Conservation (phyloP, 2,113 vertebrate species). For the Entelurus aequoreus region DNA sequence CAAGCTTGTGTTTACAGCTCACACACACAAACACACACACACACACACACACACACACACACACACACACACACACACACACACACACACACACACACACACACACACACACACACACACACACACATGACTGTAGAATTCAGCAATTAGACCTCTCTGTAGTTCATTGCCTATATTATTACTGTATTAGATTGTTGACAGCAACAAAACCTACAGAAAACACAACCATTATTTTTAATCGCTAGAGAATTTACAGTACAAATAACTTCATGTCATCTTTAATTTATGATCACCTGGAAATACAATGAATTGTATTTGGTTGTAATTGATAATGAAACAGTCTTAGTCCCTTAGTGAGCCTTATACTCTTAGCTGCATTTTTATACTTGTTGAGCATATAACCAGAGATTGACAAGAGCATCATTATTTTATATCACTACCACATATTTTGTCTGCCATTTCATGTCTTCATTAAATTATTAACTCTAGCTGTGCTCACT, state of each 20-base stretch:
- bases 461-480: conserved; percentile 19
- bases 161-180: conserved; percentile 39
- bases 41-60: no score
- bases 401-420: neutral
- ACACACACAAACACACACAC: neutral
- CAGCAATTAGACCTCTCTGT: conserved; percentile 31
- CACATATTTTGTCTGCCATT: neutral
- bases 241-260: neutral
- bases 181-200: conserved; percentile 31
- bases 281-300: no score
- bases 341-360: no score
- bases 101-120: conserved; percentile 1
- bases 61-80: no score
- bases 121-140: conserved; percentile 16
- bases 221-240: neutral
- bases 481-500: conserved; percentile 18
- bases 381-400: neutral
- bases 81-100: no score
- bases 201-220: conserved; percentile 6
- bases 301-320: no score
- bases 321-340: no score
- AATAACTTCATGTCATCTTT: no score
- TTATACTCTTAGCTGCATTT: no score
- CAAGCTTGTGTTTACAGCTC: conserved; percentile 14
- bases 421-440: neutral